Percentiles rank a stretch among this genome's conserved stretches.
Conservation (phyloP, 1,140 invertebrate genomes). For the Procambarus virginalis region DNA sequence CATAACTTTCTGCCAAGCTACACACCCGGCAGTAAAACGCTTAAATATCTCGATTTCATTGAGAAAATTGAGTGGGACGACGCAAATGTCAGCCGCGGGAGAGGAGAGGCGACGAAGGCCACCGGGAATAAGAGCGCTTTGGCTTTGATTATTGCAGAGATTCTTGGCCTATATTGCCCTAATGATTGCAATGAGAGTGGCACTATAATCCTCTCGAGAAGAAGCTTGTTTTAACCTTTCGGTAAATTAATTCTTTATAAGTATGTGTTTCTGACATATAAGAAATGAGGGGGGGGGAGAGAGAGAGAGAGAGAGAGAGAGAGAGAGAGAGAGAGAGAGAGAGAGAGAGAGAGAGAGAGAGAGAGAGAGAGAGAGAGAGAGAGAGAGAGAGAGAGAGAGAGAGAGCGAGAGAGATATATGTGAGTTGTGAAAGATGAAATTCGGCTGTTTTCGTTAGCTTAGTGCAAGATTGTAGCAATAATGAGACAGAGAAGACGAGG, state of each 20-base stretch:
- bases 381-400: not conserved
- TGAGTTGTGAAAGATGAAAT: not conserved
- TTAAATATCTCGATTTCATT: slow-evolving; percentile 3
- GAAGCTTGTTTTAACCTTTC: no score
- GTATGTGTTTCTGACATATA: not conserved
- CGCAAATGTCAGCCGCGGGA: not conserved
- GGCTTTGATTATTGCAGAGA: not conserved
- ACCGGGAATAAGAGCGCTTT: not conserved
- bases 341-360: slow-evolving; percentile 6
- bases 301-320: slow-evolving; percentile 2
- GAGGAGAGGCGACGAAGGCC: not conserved
- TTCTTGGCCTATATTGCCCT: not conserved
- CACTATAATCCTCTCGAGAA: not conserved
- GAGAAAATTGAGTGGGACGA: slow-evolving; percentile 18
- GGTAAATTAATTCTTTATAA: no score
- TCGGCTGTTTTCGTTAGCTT: not conserved
- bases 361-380: not conserved
- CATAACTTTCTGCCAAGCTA: slow-evolving; percentile 11
- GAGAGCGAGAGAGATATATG: not conserved
- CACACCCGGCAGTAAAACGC: slow-evolving; percentile 2
- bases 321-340: slow-evolving; percentile 2
- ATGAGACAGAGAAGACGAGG: not conserved
- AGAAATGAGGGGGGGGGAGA: not conserved
- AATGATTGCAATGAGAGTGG: not conserved
- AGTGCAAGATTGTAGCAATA: not conserved